A percentile compares a stretch with the other conserved stretches of the same genome.
Conservation (phyloP, 2,113 vertebrate species). For the Corvus moneduloides region DNA sequence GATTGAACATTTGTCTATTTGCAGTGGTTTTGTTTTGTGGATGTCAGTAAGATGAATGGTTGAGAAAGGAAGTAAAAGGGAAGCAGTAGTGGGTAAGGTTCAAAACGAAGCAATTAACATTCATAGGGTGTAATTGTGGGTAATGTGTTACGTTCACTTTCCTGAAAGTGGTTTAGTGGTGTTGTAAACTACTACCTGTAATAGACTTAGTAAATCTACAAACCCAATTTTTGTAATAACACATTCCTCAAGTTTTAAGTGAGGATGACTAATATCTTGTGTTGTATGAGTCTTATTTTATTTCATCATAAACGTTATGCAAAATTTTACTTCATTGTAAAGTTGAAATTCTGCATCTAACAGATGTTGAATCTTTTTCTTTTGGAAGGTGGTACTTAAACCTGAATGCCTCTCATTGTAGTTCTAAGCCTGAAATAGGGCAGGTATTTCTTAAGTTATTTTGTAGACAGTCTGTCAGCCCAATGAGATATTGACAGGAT, state of each 20-base stretch:
- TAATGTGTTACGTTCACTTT: not conserved
- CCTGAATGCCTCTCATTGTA: not conserved
- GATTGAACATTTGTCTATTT: not conserved
- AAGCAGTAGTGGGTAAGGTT: not conserved
- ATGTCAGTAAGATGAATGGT: not conserved
- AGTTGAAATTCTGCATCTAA: not conserved
- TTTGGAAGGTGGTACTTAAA: not conserved
- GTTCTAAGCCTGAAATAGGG: not conserved
- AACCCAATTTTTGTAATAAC: not conserved
- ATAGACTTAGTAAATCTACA: not conserved
- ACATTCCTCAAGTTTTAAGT: not conserved
- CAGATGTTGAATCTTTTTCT: not conserved
- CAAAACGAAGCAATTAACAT: not conserved
- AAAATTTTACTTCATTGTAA: not conserved
- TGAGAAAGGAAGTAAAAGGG: not conserved
- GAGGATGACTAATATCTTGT: not conserved
- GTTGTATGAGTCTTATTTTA: not conserved
- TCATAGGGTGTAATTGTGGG: not conserved
- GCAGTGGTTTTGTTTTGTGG: not conserved
- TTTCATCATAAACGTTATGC: not conserved
- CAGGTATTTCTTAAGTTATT: not conserved
- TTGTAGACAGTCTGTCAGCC: not conserved
- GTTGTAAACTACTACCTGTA: conserved; percentile 7
- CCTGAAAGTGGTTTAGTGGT: not conserved
- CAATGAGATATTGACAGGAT: not conserved